A percentile compares a stretch with the other conserved stretches of the same genome.
phyloP scores from a whole-genome alignment of 2,797 vertebrate species.

The Diplodus puntazzo region DNA sequence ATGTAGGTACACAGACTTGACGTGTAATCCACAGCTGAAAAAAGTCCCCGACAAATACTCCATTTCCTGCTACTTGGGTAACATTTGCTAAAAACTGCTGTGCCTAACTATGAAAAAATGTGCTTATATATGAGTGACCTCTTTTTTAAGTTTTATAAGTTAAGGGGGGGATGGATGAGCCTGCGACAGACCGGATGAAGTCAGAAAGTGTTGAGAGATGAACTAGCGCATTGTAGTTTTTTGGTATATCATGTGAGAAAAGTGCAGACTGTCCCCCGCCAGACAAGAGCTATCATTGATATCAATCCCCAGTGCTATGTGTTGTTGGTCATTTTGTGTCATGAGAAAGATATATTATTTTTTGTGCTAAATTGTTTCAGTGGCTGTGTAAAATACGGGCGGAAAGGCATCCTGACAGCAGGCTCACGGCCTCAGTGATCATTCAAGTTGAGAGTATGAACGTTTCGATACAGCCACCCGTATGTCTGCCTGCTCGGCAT shows the following conservation, averaged over 20 bases:
- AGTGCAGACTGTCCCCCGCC: neutral
- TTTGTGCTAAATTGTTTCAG: neutral
- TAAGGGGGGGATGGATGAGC: neutral
- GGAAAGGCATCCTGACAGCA: constrained; percentile 11
- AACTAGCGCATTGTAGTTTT: neutral
- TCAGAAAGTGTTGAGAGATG: neutral
- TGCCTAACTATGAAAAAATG: neutral
- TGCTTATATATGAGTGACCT: too few species aligned
- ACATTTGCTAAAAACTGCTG: constrained; percentile 1
- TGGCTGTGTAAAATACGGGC: neutral
- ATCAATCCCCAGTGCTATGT: neutral
- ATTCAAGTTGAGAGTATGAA: constrained; percentile 34
- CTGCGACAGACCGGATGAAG: neutral
- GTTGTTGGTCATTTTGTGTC: neutral
- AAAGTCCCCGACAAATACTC: neutral
- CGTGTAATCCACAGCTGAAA: neutral
- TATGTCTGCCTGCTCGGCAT: constrained; percentile 37
- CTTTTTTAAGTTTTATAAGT: too few species aligned
- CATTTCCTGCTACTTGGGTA: neutral
- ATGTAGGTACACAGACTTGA: too few species aligned
- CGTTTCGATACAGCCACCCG: constrained; percentile 1
- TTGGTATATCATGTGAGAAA: neutral
- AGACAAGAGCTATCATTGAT: neutral
- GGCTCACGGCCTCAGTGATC: constrained; percentile 5
- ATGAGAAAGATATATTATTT: neutral